Evolutionary conservation across 2,113 vertebrate species (phyloP).

Genomic region (Cichladusa arquata): DNA sequence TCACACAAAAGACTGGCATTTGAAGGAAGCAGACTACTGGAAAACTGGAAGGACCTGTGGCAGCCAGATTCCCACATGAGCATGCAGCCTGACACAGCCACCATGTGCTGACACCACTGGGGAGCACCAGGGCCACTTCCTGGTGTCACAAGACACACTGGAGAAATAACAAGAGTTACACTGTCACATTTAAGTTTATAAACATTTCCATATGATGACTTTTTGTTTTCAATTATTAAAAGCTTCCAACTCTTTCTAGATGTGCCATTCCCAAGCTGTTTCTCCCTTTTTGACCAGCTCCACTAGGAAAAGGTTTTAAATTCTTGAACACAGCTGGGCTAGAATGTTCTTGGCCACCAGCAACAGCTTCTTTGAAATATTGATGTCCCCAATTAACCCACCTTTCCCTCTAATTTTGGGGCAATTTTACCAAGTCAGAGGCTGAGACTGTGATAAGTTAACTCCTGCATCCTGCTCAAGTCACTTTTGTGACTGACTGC

Average conservation of each 20-base stretch:
- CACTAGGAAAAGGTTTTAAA: not conserved
- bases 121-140: not conserved
- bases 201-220: not conserved
- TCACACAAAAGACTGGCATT: not conserved
- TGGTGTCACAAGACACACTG: not conserved
- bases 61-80: not conserved
- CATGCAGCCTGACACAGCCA: not conserved
- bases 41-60: not conserved
- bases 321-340: not conserved
- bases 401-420: not conserved
- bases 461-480: not conserved
- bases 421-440: not conserved
- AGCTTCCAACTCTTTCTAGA: not conserved
- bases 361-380: not conserved
- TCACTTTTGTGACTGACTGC: not conserved
- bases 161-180: not conserved
- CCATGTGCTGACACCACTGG: not conserved
- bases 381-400: not conserved
- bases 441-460: not conserved
- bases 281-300: not conserved
- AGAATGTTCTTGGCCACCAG: not conserved
- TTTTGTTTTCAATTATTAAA: not conserved
- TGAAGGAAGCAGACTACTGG: not conserved
- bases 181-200: not conserved
- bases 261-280: not conserved